phyloP scores from a whole-genome alignment of 2,797 vertebrate species.

The Anisognathus igniventris region DNA sequence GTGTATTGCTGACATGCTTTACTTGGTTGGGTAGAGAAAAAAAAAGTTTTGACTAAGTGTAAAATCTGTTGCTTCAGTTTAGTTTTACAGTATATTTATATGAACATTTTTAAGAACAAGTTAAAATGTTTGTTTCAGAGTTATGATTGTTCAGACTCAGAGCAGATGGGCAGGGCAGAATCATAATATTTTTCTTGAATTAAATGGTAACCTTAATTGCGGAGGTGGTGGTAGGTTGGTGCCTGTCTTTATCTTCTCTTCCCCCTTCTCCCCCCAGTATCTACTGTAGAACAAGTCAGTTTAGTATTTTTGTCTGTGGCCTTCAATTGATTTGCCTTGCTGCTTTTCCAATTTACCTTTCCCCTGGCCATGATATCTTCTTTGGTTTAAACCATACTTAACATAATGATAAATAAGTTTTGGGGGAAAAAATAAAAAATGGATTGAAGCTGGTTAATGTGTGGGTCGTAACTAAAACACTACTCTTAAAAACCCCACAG shows the following conservation, averaged over 20 bases:
- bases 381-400: not conserved
- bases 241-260: constrained; percentile 66
- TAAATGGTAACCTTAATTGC: constrained; percentile 68
- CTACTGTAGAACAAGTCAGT: not conserved
- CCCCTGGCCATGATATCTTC: not conserved
- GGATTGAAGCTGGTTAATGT: not conserved
- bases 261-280: not conserved
- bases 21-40: constrained; percentile 1
- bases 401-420: not conserved
- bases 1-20: not conserved
- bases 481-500: not conserved
- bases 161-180: constrained; percentile 81
- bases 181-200: constrained; percentile 42
- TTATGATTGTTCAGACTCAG: constrained; percentile 81
- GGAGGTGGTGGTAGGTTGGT: constrained; percentile 82
- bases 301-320: not conserved
- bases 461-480: not conserved
- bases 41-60: constrained; percentile 61
- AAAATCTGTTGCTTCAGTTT: constrained; percentile 60
- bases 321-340: not conserved
- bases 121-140: constrained; percentile 77
- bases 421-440: not conserved
- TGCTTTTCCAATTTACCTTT: not conserved
- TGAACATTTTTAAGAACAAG: constrained; percentile 69
- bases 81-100: constrained; percentile 56